Conservation (phyloP, 2,113 vertebrate species). For the Promerops cafer region DNA sequence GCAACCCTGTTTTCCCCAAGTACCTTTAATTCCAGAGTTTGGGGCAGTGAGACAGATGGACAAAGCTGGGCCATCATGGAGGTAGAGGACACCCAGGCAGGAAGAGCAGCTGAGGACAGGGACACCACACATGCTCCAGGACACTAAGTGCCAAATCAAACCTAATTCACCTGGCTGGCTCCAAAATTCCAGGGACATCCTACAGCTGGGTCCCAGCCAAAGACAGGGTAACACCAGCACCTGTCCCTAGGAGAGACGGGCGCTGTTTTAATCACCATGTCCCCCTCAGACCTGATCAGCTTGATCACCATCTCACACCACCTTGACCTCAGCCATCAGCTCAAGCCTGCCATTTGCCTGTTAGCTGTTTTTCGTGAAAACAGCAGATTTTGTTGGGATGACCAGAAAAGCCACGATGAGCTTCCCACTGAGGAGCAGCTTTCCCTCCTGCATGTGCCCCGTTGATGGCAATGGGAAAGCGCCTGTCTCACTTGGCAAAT, state of each 20-base stretch:
- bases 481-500: background rate
- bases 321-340: background rate
- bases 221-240: background rate
- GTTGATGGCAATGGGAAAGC: background rate
- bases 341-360: rapidly evolving
- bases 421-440: background rate
- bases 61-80: background rate
- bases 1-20: background rate
- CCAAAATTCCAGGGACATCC: background rate
- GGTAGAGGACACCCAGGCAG: background rate
- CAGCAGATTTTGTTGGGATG: background rate
- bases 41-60: background rate
- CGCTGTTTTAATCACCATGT: background rate
- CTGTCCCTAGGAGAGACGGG: background rate
- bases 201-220: background rate
- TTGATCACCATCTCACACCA: background rate
- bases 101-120: background rate
- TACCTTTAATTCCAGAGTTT: background rate
- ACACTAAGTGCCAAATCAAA: background rate
- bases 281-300: background rate
- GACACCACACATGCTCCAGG: rapidly evolving
- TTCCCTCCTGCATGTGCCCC: background rate
- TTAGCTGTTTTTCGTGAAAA: background rate
- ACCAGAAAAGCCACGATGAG: background rate
- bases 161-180: background rate